Percentiles rank a stretch among this genome's conserved stretches.
phyloP scores from a whole-genome alignment of 1,140 invertebrate species.

The Drosophila obscura region DNA sequence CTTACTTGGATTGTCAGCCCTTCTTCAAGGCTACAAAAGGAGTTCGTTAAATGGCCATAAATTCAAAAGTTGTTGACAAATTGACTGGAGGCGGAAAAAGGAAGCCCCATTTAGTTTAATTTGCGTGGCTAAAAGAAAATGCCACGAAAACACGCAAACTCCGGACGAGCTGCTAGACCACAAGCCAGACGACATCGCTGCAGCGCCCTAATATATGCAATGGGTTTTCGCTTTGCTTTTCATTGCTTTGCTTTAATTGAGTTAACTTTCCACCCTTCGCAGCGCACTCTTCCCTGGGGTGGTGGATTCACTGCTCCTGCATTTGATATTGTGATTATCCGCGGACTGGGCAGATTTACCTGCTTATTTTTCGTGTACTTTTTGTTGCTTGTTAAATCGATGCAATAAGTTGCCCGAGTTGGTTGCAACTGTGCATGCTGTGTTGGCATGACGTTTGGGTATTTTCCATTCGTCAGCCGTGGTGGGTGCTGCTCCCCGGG shows the following conservation, averaged over 20 bases:
- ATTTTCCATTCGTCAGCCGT: constrained; percentile 37
- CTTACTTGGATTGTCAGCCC: too few species aligned
- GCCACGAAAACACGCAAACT: neutral
- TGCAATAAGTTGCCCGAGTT: constrained; percentile 24
- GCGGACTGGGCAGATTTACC: constrained; percentile 15
- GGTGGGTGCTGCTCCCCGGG: neutral
- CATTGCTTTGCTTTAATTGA: constrained; percentile 46
- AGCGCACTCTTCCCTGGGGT: neutral
- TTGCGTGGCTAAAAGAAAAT: neutral
- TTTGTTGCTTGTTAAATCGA: constrained; percentile 56
- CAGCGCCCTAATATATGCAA: constrained; percentile 25
- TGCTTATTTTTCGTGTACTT: constrained; percentile 12
- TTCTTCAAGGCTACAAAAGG: too few species aligned
- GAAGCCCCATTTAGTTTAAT: constrained; percentile 8
- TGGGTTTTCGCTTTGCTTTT: neutral
- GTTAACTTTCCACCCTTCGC: constrained; percentile 17
- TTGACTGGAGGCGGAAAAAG: neutral
- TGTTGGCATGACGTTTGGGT: constrained; percentile 49
- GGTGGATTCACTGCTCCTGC: constrained; percentile 8
- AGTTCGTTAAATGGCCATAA: too few species aligned
- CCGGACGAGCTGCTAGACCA: neutral
- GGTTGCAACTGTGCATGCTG: constrained; percentile 41
- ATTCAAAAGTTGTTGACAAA: constrained; percentile 12
- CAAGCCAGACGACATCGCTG: constrained; percentile 14
- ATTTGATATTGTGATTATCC: constrained; percentile 43